phyloP scores from a whole-genome alignment of 64 coral and sea anemone species.

The Porites australiensis region DNA sequence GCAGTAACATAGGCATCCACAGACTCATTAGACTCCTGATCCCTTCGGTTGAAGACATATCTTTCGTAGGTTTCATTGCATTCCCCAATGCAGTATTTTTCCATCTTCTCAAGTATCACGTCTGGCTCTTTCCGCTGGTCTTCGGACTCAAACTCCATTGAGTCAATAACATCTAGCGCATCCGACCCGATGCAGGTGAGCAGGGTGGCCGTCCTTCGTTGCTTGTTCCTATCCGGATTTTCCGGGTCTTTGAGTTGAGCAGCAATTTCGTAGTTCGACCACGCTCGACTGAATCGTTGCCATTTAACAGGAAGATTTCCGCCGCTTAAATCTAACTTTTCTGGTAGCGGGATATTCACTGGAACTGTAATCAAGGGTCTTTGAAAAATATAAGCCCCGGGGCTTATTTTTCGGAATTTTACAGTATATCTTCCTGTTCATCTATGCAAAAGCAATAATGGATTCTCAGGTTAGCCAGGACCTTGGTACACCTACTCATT shows the following conservation, averaged over 20 bases:
- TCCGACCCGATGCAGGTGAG: slow-evolving; percentile 5
- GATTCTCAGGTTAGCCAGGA: too few species aligned
- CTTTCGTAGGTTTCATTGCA: slow-evolving; percentile 40
- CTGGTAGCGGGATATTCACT: slow-evolving; percentile 45
- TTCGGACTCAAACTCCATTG: too few species aligned
- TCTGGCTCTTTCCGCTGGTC: slow-evolving; percentile 8
- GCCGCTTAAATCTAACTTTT: not conserved
- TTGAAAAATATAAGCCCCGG: too few species aligned
- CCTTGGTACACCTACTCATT: too few species aligned
- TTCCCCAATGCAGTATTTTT: slow-evolving; percentile 56
- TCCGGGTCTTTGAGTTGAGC: slow-evolving; percentile 32
- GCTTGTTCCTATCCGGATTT: slow-evolving; percentile 24
- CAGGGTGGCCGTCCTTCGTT: slow-evolving; percentile 15
- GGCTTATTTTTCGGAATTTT: too few species aligned
- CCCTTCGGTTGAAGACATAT: slow-evolving; percentile 32
- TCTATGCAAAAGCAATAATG: too few species aligned
- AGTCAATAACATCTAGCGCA: too few species aligned
- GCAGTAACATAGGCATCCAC: slow-evolving; percentile 33
- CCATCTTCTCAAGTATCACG: not conserved
- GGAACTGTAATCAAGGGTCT: too few species aligned
- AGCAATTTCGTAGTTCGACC: slow-evolving; percentile 41
- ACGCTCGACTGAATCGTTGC: slow-evolving; percentile 51
- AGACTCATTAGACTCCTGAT: slow-evolving; percentile 5
- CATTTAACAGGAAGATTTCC: slow-evolving; percentile 42
- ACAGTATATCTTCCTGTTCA: too few species aligned